Base-by-base conservation (phyloP, 2,113 vertebrate genomes). In the Alces alces region DNA sequence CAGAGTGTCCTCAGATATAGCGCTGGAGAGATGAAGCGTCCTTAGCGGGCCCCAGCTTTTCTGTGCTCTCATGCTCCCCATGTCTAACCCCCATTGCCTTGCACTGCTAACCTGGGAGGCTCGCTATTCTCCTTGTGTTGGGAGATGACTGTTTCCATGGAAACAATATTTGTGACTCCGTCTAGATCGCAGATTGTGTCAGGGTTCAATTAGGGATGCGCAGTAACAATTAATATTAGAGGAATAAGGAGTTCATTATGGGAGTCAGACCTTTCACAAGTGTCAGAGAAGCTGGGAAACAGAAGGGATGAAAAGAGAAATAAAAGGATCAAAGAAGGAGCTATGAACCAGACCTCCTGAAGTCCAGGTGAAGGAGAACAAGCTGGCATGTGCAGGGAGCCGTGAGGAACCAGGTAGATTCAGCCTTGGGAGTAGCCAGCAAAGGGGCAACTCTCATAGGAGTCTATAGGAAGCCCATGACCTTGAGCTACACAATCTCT, bases 311-410 rank as follows among this genome's bases (percentile, higher is more conserved):
- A 39, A 92, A 88, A 84, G 66, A 90, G 13, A 30, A 89, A 66
- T 50, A 50, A 61, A 83, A n/a, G 9, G 27, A 93, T 86, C 64
- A 80, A 50, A 91, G 50, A 64, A 93, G 89, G 91, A 54, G 21
- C 12, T 83, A 70, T 43, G 0, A 21, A 43, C 5, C 55, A n/a
- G 21, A 15, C 23, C 45, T 23, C 28, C 23, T 36, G 47, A 54
- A 85, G 36, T 66, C 12, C 15, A 58, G 58, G 50, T 28, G 3
- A 15, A 54, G 12, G 70, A 43, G 66, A 27, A 39, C 17, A 23
- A 66, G 52, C 27, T 80, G 25, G n/a, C 78, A 33, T 3, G 14
- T 76, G 1, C 1, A 13, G 39, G 64, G 66, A 52, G n/a, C 61
- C 25, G 0, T 30, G 36, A 89, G 58, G 55, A 64, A 52, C 45